These are phyloP conservation scores for Gymnopithys bicolor DNA, from an alignment of 2,797 vertebrate species.

Conservation along the genomic window DNA sequence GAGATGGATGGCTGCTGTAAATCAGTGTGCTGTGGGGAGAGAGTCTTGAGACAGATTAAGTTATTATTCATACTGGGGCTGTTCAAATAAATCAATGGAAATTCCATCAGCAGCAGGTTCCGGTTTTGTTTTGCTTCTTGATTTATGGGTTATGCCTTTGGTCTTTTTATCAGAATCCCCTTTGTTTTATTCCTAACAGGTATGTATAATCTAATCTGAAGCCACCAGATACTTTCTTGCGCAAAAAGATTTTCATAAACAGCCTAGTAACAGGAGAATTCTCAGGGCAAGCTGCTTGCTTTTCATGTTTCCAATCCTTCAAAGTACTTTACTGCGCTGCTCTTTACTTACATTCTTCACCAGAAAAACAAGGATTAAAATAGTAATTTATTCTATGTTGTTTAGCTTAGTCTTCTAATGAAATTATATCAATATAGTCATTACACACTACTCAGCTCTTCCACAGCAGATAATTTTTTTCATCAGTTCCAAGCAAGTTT, in stretches of 20 bases:
- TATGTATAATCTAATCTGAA: slow-evolving; percentile 57
- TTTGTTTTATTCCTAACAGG: slow-evolving; percentile 52
- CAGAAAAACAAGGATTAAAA: slow-evolving; percentile 4
- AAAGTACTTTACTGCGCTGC: background rate
- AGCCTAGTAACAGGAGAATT: background rate
- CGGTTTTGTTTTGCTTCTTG: slow-evolving; percentile 53
- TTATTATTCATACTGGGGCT: slow-evolving; percentile 65
- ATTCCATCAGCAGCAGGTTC: slow-evolving; percentile 63
- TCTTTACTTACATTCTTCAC: background rate
- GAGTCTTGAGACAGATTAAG: slow-evolving; percentile 67
- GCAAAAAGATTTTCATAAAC: slow-evolving; percentile 36
- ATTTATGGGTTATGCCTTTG: slow-evolving; percentile 64
- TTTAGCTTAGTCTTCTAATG: background rate
- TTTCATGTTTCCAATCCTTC: slow-evolving; percentile 7
- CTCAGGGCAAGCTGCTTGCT: background rate
- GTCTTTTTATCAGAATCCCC: slow-evolving; percentile 60
- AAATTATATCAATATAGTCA: background rate
- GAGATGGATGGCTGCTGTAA: slow-evolving; percentile 66
- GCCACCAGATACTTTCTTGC: slow-evolving; percentile 11
- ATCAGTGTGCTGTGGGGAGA: slow-evolving; percentile 62
- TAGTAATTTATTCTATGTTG: background rate
- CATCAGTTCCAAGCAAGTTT: background rate
- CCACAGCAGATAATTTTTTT: background rate
- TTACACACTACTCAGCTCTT: background rate
- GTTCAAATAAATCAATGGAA: slow-evolving; percentile 72